Percentiles rank a stretch among this genome's conserved stretches.
phyloP scores from a whole-genome alignment of 2,888 invertebrate species.

The Eupithecia pulchellata region DNA sequence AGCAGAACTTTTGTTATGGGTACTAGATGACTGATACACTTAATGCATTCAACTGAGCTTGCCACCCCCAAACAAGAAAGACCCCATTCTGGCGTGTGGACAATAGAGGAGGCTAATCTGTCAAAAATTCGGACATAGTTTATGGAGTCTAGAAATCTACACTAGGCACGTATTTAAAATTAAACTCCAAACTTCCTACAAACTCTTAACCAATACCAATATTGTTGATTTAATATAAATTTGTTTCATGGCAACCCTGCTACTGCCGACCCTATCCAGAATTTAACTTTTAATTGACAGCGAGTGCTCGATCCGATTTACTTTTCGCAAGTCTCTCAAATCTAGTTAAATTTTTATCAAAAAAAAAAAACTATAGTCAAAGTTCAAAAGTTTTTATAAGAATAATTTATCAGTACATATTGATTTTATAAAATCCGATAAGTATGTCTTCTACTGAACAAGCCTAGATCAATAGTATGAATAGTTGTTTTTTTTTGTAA shows the following conservation, averaged over 20 bases:
- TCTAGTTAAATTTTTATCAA: constrained; percentile 35
- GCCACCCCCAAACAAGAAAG: too few species aligned
- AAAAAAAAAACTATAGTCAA: background rate
- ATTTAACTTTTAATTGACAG: constrained; percentile 72
- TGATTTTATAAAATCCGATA: background rate
- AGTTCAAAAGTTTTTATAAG: background rate
- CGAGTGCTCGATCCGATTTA: constrained; percentile 60
- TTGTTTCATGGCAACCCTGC: background rate
- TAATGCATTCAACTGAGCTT: too few species aligned
- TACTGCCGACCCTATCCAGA: constrained; percentile 40
- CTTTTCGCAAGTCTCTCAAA: constrained; percentile 60
- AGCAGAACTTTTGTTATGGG: too few species aligned
- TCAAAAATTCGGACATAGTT: background rate
- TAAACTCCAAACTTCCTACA: too few species aligned
- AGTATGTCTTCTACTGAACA: background rate
- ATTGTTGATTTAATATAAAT: background rate
- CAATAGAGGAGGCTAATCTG: too few species aligned
- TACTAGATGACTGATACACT: too few species aligned
- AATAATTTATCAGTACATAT: background rate
- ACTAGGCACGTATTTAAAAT: background rate
- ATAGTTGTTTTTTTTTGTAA: too few species aligned
- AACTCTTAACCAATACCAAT: background rate
- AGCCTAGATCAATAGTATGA: background rate
- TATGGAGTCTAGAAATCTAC: background rate
- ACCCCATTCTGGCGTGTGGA: too few species aligned